Evolutionary conservation across 2,797 vertebrate genomes (phyloP).

Genomic region (Intellagama lesueurii): DNA sequence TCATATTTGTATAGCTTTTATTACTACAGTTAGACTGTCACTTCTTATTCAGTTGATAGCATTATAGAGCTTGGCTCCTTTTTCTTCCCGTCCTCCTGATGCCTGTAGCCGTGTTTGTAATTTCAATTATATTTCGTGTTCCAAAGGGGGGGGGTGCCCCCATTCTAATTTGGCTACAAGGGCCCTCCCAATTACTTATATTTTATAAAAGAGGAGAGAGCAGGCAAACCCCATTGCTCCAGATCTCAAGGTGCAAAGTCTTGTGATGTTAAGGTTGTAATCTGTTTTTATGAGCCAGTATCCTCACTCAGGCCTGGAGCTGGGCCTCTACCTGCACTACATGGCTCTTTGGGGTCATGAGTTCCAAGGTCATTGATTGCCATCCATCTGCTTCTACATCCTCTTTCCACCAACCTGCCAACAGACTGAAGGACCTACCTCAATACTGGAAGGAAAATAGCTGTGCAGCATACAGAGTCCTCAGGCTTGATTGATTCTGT

Average conservation of each 20-base stretch:
- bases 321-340: not conserved
- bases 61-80: not conserved
- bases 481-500: not conserved
- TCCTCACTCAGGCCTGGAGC: not conserved
- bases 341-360: not conserved
- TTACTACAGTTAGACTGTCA: conserved; percentile 4
- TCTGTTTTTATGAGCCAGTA: not conserved
- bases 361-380: not conserved
- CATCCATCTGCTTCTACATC: not conserved
- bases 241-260: not conserved
- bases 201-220: not conserved
- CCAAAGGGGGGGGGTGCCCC: not conserved
- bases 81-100: not conserved
- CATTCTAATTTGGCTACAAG: not conserved
- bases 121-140: not conserved
- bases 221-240: not conserved
- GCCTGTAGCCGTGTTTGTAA: not conserved
- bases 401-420: not conserved
- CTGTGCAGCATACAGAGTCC: not conserved
- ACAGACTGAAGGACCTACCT: not conserved
- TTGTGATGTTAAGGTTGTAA: not conserved
- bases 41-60: conserved; percentile 6
- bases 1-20: conserved; percentile 6
- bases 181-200: not conserved
- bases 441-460: not conserved